Evolutionary conservation across 2,797 vertebrate species (phyloP).

Genomic region (Gymnothorax javanicus): DNA sequence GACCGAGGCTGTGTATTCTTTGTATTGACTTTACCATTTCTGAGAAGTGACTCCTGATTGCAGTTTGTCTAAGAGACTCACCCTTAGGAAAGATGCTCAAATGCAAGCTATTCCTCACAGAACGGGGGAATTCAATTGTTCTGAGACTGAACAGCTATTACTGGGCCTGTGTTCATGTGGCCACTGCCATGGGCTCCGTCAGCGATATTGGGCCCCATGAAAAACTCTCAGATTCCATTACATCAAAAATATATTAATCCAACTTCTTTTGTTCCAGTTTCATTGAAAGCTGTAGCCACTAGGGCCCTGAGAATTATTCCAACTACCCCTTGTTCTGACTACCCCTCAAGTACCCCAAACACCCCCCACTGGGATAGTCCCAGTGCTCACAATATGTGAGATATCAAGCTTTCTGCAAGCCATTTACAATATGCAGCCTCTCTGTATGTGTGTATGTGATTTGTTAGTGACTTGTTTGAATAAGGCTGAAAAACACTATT

Average conservation of each 20-base stretch:
- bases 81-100: background rate
- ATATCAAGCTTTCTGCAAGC: background rate
- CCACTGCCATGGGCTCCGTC: background rate
- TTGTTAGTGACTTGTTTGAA: background rate
- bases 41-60: constrained; percentile 12
- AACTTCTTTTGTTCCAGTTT: too few relatives aligned
- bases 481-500: background rate
- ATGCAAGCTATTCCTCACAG: background rate
- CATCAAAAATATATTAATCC: too few relatives aligned
- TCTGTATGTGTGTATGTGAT: background rate
- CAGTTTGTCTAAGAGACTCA: background rate
- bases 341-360: too few relatives aligned
- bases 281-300: too few relatives aligned
- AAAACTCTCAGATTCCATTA: background rate
- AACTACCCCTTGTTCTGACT: too few relatives aligned
- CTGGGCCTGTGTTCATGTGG: background rate
- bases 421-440: background rate
- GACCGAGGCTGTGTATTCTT: background rate
- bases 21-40: background rate
- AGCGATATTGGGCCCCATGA: background rate
- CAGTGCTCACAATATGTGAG: background rate
- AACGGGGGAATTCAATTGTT: background rate
- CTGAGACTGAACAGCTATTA: background rate
- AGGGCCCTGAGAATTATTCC: background rate
- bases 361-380: too few relatives aligned